Base-by-base conservation (phyloP, 1,140 invertebrate genomes). In the Belonocnema kinseyi region DNA sequence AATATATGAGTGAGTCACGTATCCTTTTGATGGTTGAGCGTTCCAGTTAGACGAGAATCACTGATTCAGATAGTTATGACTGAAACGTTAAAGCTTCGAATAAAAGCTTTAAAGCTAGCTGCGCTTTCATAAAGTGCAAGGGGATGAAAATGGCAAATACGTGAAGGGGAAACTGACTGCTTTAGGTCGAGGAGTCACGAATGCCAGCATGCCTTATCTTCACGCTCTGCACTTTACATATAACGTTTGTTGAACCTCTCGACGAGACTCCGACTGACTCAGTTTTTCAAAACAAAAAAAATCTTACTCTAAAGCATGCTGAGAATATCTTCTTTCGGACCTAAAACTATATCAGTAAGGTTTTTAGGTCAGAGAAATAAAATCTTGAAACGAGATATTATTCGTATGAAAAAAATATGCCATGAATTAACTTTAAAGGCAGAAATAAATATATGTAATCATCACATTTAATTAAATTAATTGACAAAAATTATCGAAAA, bases 201-300 rank as follows among this genome's bases (percentile, higher is more conserved):
- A 76, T 82, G 77, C 76, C 78, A 79, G 77, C 82, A 85, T 85
- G 85, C 81, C 86, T 88, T 88, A 88, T 88, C 85, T 88, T 80
- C 56, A 61, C 79, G 83, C 81, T 86, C 84, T 85, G 85, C 83
- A 86, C 85, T 84, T 83, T 83, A 50, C 73, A 52, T 66, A 85
- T 87, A 85, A 87, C 85, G 85, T 87, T 84, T 84, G 84, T 83
- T 83, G 83, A 85, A 86, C 33, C 26, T 40, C 61, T 66, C 26
- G 26, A 5, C 40, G 7, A n/a, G 10, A 26, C 61, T 66, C 61
- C n/a, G 61, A 66, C 61, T 66, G 13, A 66, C 61, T 66, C 16
- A 66, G 58, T 66, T 66, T 66, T 26, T 66, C 3, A 2, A 21
- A 66, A 6, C 8, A n/a, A 66, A 66, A 66, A 66, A 46, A 40